Base-by-base conservation (phyloP, 1,140 invertebrate species). In the Choristoneura fumiferana region DNA sequence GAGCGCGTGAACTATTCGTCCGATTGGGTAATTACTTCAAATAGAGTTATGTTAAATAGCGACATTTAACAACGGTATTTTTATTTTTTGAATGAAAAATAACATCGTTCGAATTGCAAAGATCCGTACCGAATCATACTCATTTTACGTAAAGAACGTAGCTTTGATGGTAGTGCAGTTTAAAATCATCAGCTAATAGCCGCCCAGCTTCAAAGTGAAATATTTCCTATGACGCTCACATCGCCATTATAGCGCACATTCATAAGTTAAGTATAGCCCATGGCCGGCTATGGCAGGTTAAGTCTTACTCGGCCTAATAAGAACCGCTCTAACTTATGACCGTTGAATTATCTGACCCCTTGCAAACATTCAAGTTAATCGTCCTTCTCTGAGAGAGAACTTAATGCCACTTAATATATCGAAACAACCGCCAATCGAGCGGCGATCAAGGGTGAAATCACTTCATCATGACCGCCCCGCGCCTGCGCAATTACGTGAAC, bases 391-490 rank as follows among this genome's bases (percentile, higher is more conserved):
- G n/a, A n/a, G n/a, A 57, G 52, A 29, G 65, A 58, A 66, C 65
- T 66, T 66, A 72, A 60, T 69, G 54, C 49, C 60, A 58, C 69
- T 70, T 70, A 74, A 78, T 76, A 78, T n/a, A n/a, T n/a, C 63
- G 58, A 60, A 78, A 69, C 63, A 64, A 64, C 62, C 57, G 43
- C 54, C 66, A 63, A 63, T 73, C 63, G 56, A 39, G 38, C 56
- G 60, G 65, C 63, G 65, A 71, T 79, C 67, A 62, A 68, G 65
- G 64, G 55, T 60, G 66, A 67, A 76, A 79, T 77, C 72, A 72
- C 77, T 79, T 79, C 69, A 79, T 79, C 73, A 60, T 61, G 53
- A 58, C 55, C 57, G 57, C 49, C 39, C 54, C 12, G 56, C n/a
- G 15, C 33, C 58, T 45, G 57, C 60, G 68, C 72, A 69, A 70